Base-by-base conservation (phyloP, 1,140 invertebrate species). In the Megalonaias nervosa region DNA sequence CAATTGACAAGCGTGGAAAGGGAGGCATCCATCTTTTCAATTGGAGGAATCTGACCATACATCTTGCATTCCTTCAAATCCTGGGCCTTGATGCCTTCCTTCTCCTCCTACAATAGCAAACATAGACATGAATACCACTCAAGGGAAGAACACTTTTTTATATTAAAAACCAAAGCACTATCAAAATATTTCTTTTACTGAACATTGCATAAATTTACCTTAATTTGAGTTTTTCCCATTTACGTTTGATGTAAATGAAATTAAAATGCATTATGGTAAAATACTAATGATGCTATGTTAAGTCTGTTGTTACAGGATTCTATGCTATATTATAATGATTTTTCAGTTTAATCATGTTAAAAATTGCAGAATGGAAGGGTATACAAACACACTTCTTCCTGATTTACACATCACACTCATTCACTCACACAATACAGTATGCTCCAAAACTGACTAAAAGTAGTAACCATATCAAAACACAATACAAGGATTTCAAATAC, bases 51-150 rank as follows among this genome's bases (percentile, higher is more conserved):
- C 72, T 92, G 90, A 21, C 92, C 92, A 81, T 89, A 91, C 13
- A 93, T 91, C 67, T 93, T 94, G 4, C 98, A 86, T 84, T 97
- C 95, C 17, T 89, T 93, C 1, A 95, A 94, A 78, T 94, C 93
- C 1, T 92, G 89, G 14, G 91, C 88, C 83, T 93, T 92, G 11
- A 93, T 92, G 21, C 94, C 93, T 75, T 93, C 93, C 86, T 95
- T 95, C 66, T 97, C 96, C 90, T 98, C 96, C 86, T 89, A 67
- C 38, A 23, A 74, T 64, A 62, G 72, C 55, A n/a, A 48, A 0
- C 19, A 62, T 61, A 26, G 26, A 26, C 48, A 69, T 69, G 64
- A 21, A 48, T 68, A 31, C 1, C 38, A 56, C 38, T 56, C 64
- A 1, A 61, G 21, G 26, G 60, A 48, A 17, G 59, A 16, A 31